Base-by-base conservation (phyloP, 2,888 invertebrate species). In the Disparrhopalites patrizii region DNA sequence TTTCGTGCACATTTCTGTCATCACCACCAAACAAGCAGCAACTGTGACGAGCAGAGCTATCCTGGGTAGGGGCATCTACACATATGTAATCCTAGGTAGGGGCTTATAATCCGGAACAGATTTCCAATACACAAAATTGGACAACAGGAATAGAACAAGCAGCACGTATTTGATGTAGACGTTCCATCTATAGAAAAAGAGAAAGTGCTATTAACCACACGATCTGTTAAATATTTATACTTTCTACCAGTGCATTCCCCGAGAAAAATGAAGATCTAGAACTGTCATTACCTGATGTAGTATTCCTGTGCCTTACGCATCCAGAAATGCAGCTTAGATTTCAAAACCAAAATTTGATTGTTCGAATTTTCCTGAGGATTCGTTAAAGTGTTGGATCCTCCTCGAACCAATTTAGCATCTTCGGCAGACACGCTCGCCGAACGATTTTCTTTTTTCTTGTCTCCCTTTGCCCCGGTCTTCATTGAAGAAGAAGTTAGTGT, bases 341-440 rank as follows among this genome's bases (percentile, higher is more conserved):
- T 47, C 1, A 60, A 13, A 18, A 43, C 23, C 23, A 60, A n/a
- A 50, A 60, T 15, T 30, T 60, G 25, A 1, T 31, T 36, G 8
- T 8, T 7, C 2, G 33, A 15, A 55, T 31, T 13, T 10, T n/a
- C 10, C n/a, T 25, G 5, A 2, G 13, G 13, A 8, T 52, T 27
- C 5, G 52, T 10, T 4, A 7, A 27, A 4, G 18, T 15, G n/a
- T 56, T 36, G 8, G 47, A 47, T 25, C 3, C 13, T 5, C 10
- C 10, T 5, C 54, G 2, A 5, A 30, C 28, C 31, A 60, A 47
- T 47, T 60, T 60, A 31, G 60, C 47, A 60, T 60, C 60, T 20
- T 60, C 60, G 1, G 27, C 23, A 5, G 58, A 58, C 1, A 58
- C 28, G 10, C 43, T 43, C 3, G 38, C 56, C 7, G 27, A 43